phyloP scores from a whole-genome alignment of 2,888 invertebrate species.

The Sminthurinus aureus region DNA sequence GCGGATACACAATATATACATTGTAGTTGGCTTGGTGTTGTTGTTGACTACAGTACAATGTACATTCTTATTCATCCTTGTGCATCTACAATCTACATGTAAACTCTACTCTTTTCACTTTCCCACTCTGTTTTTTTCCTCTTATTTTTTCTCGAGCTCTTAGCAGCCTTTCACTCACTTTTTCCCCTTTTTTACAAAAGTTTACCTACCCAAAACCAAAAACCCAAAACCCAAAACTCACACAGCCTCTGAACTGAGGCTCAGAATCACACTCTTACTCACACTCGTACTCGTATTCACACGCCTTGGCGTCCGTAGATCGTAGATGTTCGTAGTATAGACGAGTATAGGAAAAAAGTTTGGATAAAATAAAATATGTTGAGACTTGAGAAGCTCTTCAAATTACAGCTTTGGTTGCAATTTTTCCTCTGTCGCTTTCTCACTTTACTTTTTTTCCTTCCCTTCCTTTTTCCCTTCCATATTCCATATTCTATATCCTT shows the following conservation, averaged over 20 bases:
- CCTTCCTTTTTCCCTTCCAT: neutral
- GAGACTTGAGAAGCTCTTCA: conserved; percentile 21
- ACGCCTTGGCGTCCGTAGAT: too few species aligned
- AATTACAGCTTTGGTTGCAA: conserved; percentile 13
- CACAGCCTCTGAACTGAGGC: too few species aligned
- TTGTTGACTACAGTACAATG: too few species aligned
- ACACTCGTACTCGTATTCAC: too few species aligned
- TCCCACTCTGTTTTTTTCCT: neutral
- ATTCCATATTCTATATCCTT: neutral
- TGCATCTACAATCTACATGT: too few species aligned
- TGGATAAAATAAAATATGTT: conserved; percentile 32
- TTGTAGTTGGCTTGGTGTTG: too few species aligned
- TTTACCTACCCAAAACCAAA: neutral
- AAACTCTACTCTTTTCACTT: too few species aligned
- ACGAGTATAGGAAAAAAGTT: conserved; percentile 22
- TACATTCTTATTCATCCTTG: too few species aligned
- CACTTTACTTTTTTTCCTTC: neutral
- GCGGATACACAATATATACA: neutral
- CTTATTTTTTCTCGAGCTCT: neutral
- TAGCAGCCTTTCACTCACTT: neutral
- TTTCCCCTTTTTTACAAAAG: neutral
- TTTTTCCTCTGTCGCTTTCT: neutral
- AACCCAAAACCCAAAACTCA: too few species aligned
- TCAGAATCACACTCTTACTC: too few species aligned
- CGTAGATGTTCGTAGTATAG: neutral